Evolutionary conservation across 2,113 vertebrate species (phyloP), one percentile per base, ranked within the genome.

Genomic region (Philantomba maxwellii): DNA sequence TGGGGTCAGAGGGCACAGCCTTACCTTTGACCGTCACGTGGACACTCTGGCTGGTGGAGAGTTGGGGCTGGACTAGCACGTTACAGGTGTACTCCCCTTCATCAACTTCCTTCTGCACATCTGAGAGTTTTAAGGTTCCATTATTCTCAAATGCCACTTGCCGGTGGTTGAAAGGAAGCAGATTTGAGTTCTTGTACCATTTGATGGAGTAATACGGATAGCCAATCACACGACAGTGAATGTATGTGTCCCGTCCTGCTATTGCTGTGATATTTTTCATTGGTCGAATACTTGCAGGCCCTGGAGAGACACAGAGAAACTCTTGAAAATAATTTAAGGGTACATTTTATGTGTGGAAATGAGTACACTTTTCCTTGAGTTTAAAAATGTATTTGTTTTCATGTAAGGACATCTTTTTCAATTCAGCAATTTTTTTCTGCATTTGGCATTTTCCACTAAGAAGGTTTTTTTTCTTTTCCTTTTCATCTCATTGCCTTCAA

Each of bases 191-290:
- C 99, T 99, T 99, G 98, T 99, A 99, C 99, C 99, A 99, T 97
- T 99, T 99, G 98, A 99, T 99, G 98, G 99, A 99, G 98, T 99
- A 99, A 95, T 99, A 99, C 0, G 99, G 99, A 87, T 99, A 99
- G 95, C 99, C 99, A 11, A 99, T 99, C 84, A 99, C 99, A 2
- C 99, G 99, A 62, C 99, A 99, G 98, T 99, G 99, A 87, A 99
- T 99, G 64, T 99, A 99, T 2, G 99, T 99, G 96, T 99, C 99
- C 94, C 99, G 98, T 23, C 99, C 99, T 0, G 99, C 99, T 80
- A 99, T 99, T 45, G 99, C 99, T 39, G 99, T 99, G 98, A 99
- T 99, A 95, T 99, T 99, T 98, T 99, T 99, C 99, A 99, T 99
- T 39, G 99, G 99, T 70, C 99, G 99, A 86, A 99, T 99, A 98